Evolutionary conservation across 2,113 vertebrate genomes (phyloP).

Genomic region (Epinephelus cyanopodus): DNA sequence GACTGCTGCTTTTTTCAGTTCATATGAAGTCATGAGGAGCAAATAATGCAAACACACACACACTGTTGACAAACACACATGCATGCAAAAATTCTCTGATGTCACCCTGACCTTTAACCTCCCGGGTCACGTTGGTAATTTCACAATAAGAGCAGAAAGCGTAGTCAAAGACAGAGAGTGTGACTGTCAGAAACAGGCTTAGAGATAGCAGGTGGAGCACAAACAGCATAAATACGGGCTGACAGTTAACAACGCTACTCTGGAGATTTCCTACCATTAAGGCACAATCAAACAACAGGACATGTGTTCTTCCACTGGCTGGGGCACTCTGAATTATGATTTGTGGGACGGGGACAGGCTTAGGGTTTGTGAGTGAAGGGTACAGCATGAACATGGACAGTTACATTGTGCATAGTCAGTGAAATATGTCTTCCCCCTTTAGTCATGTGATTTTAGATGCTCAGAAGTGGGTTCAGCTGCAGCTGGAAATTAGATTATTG

Average conservation of each 20-base stretch:
- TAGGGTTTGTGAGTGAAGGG: not conserved
- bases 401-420: not conserved
- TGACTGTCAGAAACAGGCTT: slow-evolving; percentile 19
- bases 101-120: slow-evolving; percentile 4
- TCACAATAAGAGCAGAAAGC: slow-evolving; percentile 12
- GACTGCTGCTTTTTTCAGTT: not conserved
- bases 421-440: not conserved
- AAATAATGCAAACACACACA: not conserved
- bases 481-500: not conserved
- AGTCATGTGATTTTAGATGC: too few relatives aligned
- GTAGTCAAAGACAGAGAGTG: not conserved
- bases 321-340: not conserved
- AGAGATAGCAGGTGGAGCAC: slow-evolving; percentile 24
- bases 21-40: not conserved
- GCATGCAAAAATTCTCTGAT: not conserved
- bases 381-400: not conserved
- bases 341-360: not conserved
- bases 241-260: slow-evolving; percentile 31
- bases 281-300: not conserved
- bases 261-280: not conserved
- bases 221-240: slow-evolving; percentile 12
- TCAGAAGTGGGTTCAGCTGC: not conserved
- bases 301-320: not conserved
- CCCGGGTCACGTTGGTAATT: slow-evolving; percentile 49
- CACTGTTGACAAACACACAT: not conserved